Conservation (phyloP, 2,797 vertebrate species). For the Vireo griseus region DNA sequence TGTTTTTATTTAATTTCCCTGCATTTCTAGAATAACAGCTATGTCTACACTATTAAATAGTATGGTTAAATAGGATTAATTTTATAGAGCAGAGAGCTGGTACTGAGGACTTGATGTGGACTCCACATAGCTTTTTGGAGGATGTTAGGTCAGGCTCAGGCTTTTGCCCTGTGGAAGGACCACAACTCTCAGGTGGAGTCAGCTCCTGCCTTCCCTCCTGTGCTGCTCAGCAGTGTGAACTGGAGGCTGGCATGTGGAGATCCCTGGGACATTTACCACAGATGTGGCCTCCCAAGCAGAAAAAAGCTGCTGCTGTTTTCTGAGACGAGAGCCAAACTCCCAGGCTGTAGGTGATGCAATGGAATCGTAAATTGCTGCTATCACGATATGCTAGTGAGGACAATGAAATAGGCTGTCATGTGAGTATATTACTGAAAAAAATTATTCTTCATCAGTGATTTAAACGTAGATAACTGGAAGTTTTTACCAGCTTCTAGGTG, state of each 20-base stretch:
- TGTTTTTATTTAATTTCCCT: background rate
- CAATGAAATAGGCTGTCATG: background rate
- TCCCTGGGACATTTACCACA: background rate
- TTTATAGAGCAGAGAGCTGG: background rate
- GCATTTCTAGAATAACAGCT: background rate
- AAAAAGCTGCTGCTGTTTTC: background rate
- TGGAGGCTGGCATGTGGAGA: background rate
- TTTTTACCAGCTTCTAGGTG: background rate
- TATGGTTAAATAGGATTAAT: background rate
- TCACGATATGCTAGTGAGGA: background rate
- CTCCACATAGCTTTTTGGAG: background rate
- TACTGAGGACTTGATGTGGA: background rate
- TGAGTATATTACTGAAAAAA: background rate
- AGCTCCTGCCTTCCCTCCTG: background rate
- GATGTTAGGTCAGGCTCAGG: background rate
- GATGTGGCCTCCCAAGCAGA: background rate
- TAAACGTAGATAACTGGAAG: background rate
- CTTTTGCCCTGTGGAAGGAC: background rate
- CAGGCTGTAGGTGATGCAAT: background rate
- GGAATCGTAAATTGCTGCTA: background rate
- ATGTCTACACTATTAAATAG: background rate
- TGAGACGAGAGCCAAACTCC: background rate
- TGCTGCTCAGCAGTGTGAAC: rapidly evolving
- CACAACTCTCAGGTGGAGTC: rapidly evolving
- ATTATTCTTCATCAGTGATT: background rate